Evolutionary conservation across 2,797 vertebrate genomes (phyloP).

Genomic region (Aplochiton taeniatus): DNA sequence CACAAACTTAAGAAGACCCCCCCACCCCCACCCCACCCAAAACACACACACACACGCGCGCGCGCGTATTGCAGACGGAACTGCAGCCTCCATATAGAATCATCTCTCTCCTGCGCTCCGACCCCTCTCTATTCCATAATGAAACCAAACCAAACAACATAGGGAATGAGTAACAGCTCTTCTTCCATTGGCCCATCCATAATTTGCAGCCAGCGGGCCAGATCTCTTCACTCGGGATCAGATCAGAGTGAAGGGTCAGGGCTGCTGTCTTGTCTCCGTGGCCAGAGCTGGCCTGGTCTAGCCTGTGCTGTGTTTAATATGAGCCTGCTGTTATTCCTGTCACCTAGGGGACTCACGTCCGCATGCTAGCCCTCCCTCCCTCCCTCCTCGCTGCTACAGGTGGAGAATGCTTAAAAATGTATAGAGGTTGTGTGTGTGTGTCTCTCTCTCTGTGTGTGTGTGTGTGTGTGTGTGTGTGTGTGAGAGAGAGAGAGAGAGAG

Average conservation of each 20-base stretch:
- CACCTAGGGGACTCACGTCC: constrained; percentile 8
- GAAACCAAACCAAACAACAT: no score
- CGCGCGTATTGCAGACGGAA: not conserved
- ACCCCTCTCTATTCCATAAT: no score
- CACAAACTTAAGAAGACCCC: not conserved
- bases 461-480: constrained; percentile 5
- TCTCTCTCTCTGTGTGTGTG: not conserved
- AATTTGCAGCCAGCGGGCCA: no score
- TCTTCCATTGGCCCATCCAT: no score
- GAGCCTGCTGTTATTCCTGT: no score
- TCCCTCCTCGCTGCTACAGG: not conserved
- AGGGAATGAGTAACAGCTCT: no score
- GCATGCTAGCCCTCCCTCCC: not conserved
- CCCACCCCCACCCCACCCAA: constrained; percentile 8
- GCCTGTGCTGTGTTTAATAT: no score
- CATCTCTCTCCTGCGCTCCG: not conserved
- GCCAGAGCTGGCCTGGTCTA: no score
- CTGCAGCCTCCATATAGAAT: not conserved
- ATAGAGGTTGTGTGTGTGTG: constrained; percentile 53
- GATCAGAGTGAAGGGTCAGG: no score
- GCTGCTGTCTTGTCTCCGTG: no score
- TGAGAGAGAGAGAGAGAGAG: no score
- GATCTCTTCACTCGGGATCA: no score
- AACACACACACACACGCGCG: constrained; percentile 2
- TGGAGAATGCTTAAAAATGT: constrained; percentile 59